Percentiles rank a stretch among this genome's conserved stretches.
Evolutionary conservation across 2,797 vertebrate species (phyloP).

Genomic region (Allenopithecus nigroviridis): DNA sequence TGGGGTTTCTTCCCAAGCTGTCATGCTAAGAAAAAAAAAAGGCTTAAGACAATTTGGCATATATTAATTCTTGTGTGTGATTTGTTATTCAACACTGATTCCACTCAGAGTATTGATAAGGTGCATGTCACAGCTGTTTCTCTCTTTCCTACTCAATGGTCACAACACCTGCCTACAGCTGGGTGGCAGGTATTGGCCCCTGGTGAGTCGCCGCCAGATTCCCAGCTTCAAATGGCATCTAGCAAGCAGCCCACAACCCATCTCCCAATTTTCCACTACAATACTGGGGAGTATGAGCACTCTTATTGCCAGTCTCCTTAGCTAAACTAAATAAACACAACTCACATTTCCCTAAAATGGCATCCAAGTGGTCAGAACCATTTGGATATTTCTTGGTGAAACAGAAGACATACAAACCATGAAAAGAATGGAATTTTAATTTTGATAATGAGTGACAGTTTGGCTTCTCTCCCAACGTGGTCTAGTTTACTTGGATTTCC

Average conservation of each 20-base stretch:
- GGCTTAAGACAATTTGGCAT: too few relatives aligned
- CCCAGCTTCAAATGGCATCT: background rate
- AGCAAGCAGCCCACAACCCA: accelerated
- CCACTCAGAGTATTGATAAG: background rate
- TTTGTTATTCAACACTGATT: too few relatives aligned
- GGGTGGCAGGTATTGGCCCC: background rate
- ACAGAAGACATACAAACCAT: background rate
- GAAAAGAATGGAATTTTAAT: background rate
- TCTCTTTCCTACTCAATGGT: background rate
- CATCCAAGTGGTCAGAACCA: background rate
- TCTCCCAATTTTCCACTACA: background rate
- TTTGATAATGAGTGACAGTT: background rate
- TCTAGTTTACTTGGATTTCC: background rate
- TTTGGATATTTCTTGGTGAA: background rate
- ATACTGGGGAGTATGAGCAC: background rate
- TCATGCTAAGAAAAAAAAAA: background rate
- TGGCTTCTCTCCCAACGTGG: background rate
- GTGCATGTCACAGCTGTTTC: background rate
- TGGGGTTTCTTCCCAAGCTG: background rate
- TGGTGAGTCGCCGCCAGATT: background rate
- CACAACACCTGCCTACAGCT: background rate
- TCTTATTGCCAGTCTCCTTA: too few relatives aligned
- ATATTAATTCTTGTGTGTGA: background rate
- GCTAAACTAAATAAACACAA: background rate
- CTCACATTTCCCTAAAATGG: background rate